phyloP scores from a whole-genome alignment of 1,140 invertebrate genomes.

The Campodea augens region DNA sequence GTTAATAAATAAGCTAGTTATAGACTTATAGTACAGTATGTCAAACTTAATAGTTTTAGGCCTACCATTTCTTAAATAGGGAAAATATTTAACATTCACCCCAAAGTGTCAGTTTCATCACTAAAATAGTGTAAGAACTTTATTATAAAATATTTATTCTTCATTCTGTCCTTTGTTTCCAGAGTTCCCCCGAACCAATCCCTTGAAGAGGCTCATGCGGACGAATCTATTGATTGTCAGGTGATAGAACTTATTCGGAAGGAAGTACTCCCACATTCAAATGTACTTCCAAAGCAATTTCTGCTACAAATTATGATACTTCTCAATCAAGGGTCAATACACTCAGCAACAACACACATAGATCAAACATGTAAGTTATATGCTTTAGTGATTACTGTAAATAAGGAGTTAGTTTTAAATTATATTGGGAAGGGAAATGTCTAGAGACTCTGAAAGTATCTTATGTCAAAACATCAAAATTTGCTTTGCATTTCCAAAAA shows the following conservation, averaged over 20 bases:
- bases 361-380: no score
- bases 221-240: slow-evolving; percentile 70
- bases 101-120: no score
- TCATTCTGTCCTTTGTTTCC: slow-evolving; percentile 12
- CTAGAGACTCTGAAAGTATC: slow-evolving; percentile 27
- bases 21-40: no score
- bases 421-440: slow-evolving; percentile 18
- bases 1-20: no score
- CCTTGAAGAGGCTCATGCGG: slow-evolving; percentile 59
- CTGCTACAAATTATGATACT: slow-evolving; percentile 71
- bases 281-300: slow-evolving; percentile 63
- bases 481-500: no score
- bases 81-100: no score
- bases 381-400: no score
- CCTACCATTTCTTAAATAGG: no score
- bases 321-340: slow-evolving; percentile 82
- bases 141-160: slow-evolving; percentile 1
- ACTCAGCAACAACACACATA: slow-evolving; percentile 47
- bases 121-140: no score
- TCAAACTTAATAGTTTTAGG: no score
- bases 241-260: slow-evolving; percentile 66
- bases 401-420: not conserved
- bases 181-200: slow-evolving; percentile 37
- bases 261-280: slow-evolving; percentile 65
- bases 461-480: no score